phyloP scores from a whole-genome alignment of 2,888 invertebrate genomes.

The Epiblema foenella region DNA sequence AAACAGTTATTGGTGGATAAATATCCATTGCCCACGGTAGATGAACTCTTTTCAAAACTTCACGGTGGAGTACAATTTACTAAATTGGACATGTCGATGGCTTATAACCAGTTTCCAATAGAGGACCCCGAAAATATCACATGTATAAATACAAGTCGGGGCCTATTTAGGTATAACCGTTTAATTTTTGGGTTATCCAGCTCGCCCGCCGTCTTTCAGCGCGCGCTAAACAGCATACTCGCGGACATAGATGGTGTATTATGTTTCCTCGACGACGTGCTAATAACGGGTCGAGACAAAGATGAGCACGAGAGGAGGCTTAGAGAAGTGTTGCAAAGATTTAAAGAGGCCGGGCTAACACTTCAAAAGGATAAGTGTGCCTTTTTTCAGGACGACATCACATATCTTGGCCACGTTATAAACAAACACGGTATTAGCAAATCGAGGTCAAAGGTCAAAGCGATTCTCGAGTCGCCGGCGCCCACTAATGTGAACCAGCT shows the following conservation, averaged over 20 bases:
- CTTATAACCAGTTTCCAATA: constrained; percentile 34
- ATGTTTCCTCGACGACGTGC: constrained; percentile 32
- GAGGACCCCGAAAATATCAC: constrained; percentile 29
- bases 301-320: constrained; percentile 4
- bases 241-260: constrained; percentile 24
- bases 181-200: constrained; percentile 37
- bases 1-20: no score
- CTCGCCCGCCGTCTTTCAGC: constrained; percentile 31
- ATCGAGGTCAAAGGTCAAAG: constrained; percentile 12
- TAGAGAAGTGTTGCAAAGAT: background rate
- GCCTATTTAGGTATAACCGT: constrained; percentile 34
- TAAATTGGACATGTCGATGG: constrained; percentile 25
- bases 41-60: no score
- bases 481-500: constrained; percentile 46
- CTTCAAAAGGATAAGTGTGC: constrained; percentile 18
- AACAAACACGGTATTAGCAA: constrained; percentile 27
- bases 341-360: constrained; percentile 4
- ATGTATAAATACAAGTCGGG: constrained; percentile 31
- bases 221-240: constrained; percentile 21
- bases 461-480: constrained; percentile 32
- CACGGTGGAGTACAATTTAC: constrained; percentile 9
- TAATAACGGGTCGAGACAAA: constrained; percentile 27
- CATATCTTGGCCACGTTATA: constrained; percentile 25
- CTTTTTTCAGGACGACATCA: constrained; percentile 11
- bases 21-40: no score